Base-by-base conservation (phyloP, 2,888 invertebrate genomes). In the Pterostichus niger region DNA sequence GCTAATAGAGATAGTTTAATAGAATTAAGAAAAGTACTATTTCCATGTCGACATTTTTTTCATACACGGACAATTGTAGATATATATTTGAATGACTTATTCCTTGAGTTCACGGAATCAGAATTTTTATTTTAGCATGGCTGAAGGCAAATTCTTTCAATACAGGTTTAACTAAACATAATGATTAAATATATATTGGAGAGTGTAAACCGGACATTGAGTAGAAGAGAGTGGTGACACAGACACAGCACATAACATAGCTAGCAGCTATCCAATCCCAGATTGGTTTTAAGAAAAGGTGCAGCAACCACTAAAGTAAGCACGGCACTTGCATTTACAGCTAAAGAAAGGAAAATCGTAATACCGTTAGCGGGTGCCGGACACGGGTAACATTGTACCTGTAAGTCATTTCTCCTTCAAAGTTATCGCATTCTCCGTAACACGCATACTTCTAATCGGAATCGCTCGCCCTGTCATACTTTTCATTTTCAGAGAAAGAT, bases 401-500 rank as follows among this genome's bases (percentile, higher is more conserved):
- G 56, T 17, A 56, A 56, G 56, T 56, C 15, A 71, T 71, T 64
- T 71, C 44, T 71, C 68, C 15, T 44, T 71, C 15, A 71, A 71
- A 40, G 40, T 71, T 71, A 71, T 71, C 68, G 68, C 68, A 44
- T 71, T 75, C 33, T 33, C 52, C 24, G 52, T 24, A 75, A 75
- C 52, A 75, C 52, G 52, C 52, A 75, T 56, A 54, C 35, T 33
- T 76, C 24, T 76, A 76, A 54, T 77, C 17, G 77, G 77, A 77
- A 77, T 77, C 54, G 54, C 49, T 33, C 24, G 40, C 35, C 77
- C 40, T 56, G 77, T 77, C 54, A 77, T 77, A 40, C 15, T 9
- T 77, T 15, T 77, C 33, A 77, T 77, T 77, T 56, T 35, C 77
- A 56, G 77, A 56, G 77, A 77, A 56, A 77, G 56, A 71, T 71